Evolutionary conservation across 2,888 invertebrate genomes (phyloP).

Genomic region (Blastobasis lacticolella): DNA sequence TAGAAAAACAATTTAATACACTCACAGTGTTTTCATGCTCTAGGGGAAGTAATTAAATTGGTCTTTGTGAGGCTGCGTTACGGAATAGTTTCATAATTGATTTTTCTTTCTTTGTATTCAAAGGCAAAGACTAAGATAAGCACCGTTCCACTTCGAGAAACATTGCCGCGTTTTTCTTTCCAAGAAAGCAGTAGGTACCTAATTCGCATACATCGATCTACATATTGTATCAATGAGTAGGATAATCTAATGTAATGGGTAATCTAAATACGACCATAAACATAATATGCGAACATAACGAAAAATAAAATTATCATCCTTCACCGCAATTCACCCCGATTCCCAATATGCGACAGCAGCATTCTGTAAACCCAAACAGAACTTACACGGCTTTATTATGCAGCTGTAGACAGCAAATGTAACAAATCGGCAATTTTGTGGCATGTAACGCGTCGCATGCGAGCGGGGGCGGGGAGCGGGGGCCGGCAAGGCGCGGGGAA

Average conservation of each 20-base stretch:
- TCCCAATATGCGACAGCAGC: too few relatives aligned
- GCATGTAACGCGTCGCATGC: constrained; percentile 1
- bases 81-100: constrained; percentile 17
- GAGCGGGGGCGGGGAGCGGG: background rate
- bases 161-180: too few relatives aligned
- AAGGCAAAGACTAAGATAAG: background rate
- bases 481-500: constrained; percentile 33
- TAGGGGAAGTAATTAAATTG: constrained; percentile 27
- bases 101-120: background rate
- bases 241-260: too few relatives aligned
- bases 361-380: too few relatives aligned
- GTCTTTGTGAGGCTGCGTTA: constrained; percentile 12
- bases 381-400: too few relatives aligned
- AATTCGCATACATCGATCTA: too few relatives aligned
- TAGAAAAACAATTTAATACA: constrained; percentile 46
- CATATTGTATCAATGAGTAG: too few relatives aligned
- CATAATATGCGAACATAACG: too few relatives aligned
- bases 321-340: too few relatives aligned
- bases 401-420: background rate
- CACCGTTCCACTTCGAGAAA: background rate
- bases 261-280: too few relatives aligned
- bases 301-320: too few relatives aligned
- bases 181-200: too few relatives aligned
- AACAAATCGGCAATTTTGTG: background rate
- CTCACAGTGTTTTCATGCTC: constrained; percentile 29